A percentile compares a stretch with the other conserved stretches of the same genome.
Conservation (phyloP, 2,888 invertebrate species). For the Psylliodes chrysocephalus region DNA sequence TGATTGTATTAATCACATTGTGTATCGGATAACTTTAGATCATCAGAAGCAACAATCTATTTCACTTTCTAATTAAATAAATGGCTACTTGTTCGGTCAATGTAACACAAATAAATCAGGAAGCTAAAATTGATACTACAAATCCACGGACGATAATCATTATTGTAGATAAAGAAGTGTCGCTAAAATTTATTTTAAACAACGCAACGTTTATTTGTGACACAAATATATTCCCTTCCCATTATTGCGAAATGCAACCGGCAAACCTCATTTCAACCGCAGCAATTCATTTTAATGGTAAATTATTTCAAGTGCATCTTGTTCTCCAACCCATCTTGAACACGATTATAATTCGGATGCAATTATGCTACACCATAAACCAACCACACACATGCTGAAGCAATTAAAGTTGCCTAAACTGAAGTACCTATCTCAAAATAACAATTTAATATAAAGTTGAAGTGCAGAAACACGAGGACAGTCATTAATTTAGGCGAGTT, state of each 20-base stretch:
- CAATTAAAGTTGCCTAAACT: conserved; percentile 45
- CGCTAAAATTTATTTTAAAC: too few species aligned
- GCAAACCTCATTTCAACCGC: neutral
- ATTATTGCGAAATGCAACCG: neutral
- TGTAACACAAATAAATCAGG: too few species aligned
- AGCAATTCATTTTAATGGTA: conserved; percentile 6
- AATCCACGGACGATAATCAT: too few species aligned
- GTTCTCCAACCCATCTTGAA: conserved; percentile 21
- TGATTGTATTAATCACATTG: too few species aligned
- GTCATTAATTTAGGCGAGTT: conserved; percentile 55
- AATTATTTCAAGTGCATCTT: conserved; percentile 21
- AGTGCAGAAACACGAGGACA: conserved; percentile 52
- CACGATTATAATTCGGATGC: conserved; percentile 22
- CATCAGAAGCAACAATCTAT: too few species aligned
- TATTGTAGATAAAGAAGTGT: too few species aligned
- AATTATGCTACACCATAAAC: conserved; percentile 33
- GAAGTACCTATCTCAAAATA: conserved; percentile 39
- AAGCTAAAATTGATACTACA: too few species aligned
- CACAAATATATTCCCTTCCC: neutral
- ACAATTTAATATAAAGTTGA: conserved; percentile 52
- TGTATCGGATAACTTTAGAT: too few species aligned
- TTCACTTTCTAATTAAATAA: too few species aligned
- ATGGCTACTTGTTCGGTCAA: too few species aligned
- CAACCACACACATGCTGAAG: conserved; percentile 49
- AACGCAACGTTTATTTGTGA: neutral